Evolutionary conservation across 1,140 invertebrate genomes (phyloP), one percentile per base, ranked within the genome.

Genomic region (Drosophila chauvacae): DNA sequence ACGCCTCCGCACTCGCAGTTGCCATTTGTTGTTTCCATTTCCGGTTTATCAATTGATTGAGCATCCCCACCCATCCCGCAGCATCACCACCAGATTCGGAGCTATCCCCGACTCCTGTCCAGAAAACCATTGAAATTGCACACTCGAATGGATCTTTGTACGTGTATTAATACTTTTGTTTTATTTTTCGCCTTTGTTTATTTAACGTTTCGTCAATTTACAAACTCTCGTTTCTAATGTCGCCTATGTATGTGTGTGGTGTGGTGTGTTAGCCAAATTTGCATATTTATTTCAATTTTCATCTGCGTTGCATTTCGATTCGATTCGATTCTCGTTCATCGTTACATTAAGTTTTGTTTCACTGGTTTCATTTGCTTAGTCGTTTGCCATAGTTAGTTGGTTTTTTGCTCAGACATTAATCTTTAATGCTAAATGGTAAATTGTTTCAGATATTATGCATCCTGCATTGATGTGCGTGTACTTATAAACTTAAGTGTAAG

Each of bases 371-470:
- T 80, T 61, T 61, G 58, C 62, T 62, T 80, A 87, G 63, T 79
- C 79, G 69, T 77, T 87, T 80, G 80, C 68, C 77, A 81, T 82
- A 82, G 83, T 79, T 81, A 88, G 84, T 88, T 84, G 73, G 73
- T 59, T 79, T 88, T 88, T 74, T 80, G 84, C 80, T 87, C 84
- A 87, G 84, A 87, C 80, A 45, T 84, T 75, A 71, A 77, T 84
- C 51, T 78, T 77, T 88, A 84, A 84, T 83, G 71, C 63, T 88
- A 84, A 84, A 80, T 88, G 85, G 61, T 84, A 88, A 88, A 84
- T 88, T 87, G 61, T 65, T 77, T 66, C 62, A 57, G 68, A 84
- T 88, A 84, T 74, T 69, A 74, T 88, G 76, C 60, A 53, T 73
- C 69, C 65, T 82, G 65, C 63, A 57, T 77, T 86, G 69, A 75